Evolutionary conservation across 2,888 invertebrate genomes (phyloP).

Genomic region (Apantesis nais): DNA sequence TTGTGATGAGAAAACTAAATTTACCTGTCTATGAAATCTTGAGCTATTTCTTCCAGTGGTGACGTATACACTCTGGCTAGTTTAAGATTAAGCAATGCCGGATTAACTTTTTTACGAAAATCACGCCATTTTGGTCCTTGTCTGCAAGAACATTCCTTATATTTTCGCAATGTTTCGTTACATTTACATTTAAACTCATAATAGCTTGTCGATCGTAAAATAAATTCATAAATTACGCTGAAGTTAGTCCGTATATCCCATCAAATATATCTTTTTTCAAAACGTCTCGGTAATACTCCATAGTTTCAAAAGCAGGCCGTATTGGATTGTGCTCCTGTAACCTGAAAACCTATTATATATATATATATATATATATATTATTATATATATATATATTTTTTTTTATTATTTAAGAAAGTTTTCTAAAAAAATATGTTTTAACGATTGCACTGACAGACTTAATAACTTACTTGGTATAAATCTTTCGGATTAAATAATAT

Average conservation of each 20-base stretch:
- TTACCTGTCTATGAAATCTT: conserved; percentile 71
- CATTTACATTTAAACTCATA: conserved; percentile 55
- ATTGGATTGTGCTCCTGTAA: conserved; percentile 17
- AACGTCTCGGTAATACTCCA: conserved; percentile 17
- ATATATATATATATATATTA: conserved; percentile 6
- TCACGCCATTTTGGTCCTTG: conserved; percentile 89
- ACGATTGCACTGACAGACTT: too few relatives aligned
- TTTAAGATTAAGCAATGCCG: conserved; percentile 88
- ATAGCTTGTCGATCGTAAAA: conserved; percentile 55
- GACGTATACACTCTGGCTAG: conserved; percentile 81
- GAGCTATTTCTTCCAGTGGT: conserved; percentile 79
- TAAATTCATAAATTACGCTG: conserved; percentile 12
- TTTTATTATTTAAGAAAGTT: too few relatives aligned
- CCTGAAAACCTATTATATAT: conserved; percentile 14
- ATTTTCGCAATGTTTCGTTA: background rate
- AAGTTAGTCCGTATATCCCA: conserved; percentile 18
- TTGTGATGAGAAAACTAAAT: conserved; percentile 9
- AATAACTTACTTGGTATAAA: conserved; percentile 59
- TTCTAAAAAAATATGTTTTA: too few relatives aligned
- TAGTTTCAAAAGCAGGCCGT: conserved; percentile 21
- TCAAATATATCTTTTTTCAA: conserved; percentile 17
- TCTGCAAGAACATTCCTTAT: conserved; percentile 51
- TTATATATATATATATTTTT: too few relatives aligned
- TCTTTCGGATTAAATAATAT: conserved; percentile 70
- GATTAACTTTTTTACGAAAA: conserved; percentile 88